phyloP scores from a whole-genome alignment of 2,113 vertebrate genomes.

The Zapornia atra region DNA sequence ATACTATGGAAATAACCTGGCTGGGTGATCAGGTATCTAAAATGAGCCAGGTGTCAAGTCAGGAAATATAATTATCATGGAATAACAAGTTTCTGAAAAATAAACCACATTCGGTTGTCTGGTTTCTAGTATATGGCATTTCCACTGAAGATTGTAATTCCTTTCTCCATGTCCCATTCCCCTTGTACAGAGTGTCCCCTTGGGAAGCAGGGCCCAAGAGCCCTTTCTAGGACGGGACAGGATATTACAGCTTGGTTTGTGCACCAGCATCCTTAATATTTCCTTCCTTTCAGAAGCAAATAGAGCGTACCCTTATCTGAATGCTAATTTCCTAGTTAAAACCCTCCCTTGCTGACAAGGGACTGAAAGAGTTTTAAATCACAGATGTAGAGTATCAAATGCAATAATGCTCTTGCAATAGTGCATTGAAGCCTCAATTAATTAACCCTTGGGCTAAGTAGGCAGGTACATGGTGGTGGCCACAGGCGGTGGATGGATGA shows the following conservation, averaged over 20 bases:
- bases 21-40: not conserved
- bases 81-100: slow-evolving; percentile 41
- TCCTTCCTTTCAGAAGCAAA: slow-evolving; percentile 88
- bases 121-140: not conserved
- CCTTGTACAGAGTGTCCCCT: slow-evolving; percentile 7
- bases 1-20: not conserved
- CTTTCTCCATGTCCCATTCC: slow-evolving; percentile 43
- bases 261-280: slow-evolving; percentile 86
- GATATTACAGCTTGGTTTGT: slow-evolving; percentile 84
- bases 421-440: slow-evolving; percentile 91
- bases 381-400: slow-evolving; percentile 96
- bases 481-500: slow-evolving; percentile 90
- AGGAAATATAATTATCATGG: not conserved
- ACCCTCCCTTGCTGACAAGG: slow-evolving; percentile 89
- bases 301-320: slow-evolving; percentile 92
- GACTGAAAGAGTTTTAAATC: slow-evolving; percentile 90
- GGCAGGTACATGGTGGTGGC: slow-evolving; percentile 88
- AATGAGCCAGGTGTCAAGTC: slow-evolving; percentile 21
- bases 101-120: not conserved
- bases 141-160: slow-evolving; percentile 34
- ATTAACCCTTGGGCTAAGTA: slow-evolving; percentile 93
- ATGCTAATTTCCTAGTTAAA: slow-evolving; percentile 99
- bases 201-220: slow-evolving; percentile 61
- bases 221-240: slow-evolving; percentile 80
- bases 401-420: slow-evolving; percentile 88